Conservation (phyloP, 1,140 invertebrate genomes). For the Drosophila leontia region DNA sequence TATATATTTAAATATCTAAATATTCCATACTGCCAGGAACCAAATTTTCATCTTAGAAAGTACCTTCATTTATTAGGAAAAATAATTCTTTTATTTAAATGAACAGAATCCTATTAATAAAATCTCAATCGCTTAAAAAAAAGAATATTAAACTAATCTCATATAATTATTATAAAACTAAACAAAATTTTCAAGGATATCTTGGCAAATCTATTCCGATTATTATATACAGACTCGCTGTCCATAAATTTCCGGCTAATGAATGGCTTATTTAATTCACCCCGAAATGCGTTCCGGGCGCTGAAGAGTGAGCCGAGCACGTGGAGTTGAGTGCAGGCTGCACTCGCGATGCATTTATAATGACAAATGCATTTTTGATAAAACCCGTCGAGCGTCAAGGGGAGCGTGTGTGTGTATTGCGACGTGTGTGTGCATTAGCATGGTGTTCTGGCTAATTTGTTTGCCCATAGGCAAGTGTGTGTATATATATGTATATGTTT, state of each 20-base stretch:
- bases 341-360: constrained; percentile 57
- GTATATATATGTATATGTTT: constrained; percentile 5
- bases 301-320: constrained; percentile 27
- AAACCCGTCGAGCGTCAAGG: constrained; percentile 50
- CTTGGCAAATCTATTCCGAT: constrained; percentile 3
- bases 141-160: neutral
- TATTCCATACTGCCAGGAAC: neutral
- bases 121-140: neutral
- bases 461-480: constrained; percentile 29
- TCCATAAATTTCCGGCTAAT: constrained; percentile 8
- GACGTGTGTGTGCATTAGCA: constrained; percentile 12
- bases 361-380: constrained; percentile 74
- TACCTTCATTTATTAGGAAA: neutral
- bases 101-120: neutral
- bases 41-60: neutral
- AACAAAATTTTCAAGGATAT: neutral
- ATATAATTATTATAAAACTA: neutral
- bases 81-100: neutral
- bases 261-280: constrained; percentile 40
- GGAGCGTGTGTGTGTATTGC: constrained; percentile 1
- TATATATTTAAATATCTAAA: too few species aligned
- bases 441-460: constrained; percentile 65
- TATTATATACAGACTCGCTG: neutral
- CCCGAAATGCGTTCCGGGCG: constrained; percentile 6
- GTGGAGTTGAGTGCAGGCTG: constrained; percentile 47